Conservation (phyloP, 2,888 invertebrate genomes). For the Hofmannophila pseudospretella region DNA sequence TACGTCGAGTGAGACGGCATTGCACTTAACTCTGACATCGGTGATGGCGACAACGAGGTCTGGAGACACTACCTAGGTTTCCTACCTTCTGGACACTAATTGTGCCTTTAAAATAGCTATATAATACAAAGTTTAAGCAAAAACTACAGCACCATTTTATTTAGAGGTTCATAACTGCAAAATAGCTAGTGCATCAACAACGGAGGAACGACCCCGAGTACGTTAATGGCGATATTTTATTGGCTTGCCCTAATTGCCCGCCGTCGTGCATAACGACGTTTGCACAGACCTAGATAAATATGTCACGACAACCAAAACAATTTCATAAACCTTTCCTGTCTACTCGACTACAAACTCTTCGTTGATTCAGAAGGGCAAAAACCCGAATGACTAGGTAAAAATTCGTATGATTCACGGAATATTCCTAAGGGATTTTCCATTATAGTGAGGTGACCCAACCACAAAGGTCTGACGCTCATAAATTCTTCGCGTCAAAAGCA, state of each 20-base stretch:
- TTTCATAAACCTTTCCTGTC: too few species aligned
- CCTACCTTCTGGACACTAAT: conserved; percentile 20
- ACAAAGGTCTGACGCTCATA: conserved; percentile 16
- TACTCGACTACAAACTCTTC: neutral
- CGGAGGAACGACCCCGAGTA: conserved; percentile 43
- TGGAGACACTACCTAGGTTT: conserved; percentile 19
- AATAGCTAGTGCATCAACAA: conserved; percentile 16
- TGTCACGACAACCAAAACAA: conserved; percentile 8
- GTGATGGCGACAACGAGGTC: conserved; percentile 37
- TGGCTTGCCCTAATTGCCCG: conserved; percentile 65
- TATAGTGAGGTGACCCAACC: conserved; percentile 12
- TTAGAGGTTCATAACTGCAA: neutral
- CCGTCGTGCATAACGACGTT: conserved; percentile 54
- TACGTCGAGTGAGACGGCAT: conserved; percentile 56
- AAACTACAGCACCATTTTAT: neutral
- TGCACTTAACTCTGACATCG: conserved; percentile 67
- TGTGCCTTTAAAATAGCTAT: neutral
- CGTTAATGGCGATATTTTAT: conserved; percentile 57
- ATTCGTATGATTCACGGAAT: conserved; percentile 9
- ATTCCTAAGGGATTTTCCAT: conserved; percentile 11
- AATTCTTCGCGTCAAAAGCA: conserved; percentile 23
- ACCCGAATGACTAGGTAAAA: conserved; percentile 1
- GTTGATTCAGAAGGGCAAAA: neutral
- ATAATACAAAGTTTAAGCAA: neutral
- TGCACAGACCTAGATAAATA: conserved; percentile 50